phyloP scores from a whole-genome alignment of 2,113 vertebrate genomes.

The Cyprinodon brontotheroides region DNA sequence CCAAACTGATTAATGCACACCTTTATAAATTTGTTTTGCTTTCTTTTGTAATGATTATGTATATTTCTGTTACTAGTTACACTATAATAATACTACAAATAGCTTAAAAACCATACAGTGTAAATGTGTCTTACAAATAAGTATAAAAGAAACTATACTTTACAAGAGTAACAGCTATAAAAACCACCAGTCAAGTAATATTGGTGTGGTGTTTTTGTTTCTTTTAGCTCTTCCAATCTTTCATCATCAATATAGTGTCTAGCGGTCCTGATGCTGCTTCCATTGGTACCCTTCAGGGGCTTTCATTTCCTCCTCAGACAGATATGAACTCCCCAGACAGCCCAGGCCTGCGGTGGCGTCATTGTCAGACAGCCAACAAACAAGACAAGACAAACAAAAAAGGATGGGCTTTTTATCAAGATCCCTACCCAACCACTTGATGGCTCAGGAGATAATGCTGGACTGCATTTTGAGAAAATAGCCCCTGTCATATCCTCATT shows the following conservation, averaged over 20 bases:
- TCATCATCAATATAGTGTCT: conserved; percentile 64
- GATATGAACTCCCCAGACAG: conserved; percentile 68
- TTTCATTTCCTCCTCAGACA: conserved; percentile 71
- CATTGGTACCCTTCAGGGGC: conserved; percentile 49
- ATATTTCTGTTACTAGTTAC: background rate
- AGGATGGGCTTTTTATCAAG: conserved; percentile 36
- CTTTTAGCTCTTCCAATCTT: conserved; percentile 50
- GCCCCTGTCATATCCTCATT: conserved; percentile 29
- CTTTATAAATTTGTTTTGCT: background rate
- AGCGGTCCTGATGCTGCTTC: conserved; percentile 33
- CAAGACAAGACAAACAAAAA: conserved; percentile 49
- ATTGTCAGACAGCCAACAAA: conserved; percentile 51
- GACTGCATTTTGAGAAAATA: conserved; percentile 17
- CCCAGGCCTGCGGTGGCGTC: conserved; percentile 12
- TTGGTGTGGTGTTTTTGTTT: background rate
- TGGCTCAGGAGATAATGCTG: conserved; percentile 31
- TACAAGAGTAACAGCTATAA: background rate
- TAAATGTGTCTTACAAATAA: background rate
- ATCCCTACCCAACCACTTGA: conserved; percentile 38
- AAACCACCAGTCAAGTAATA: conserved; percentile 16
- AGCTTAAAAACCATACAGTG: background rate
- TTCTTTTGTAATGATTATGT: too few relatives aligned
- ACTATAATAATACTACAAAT: background rate
- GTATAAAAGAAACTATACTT: conserved; percentile 18
- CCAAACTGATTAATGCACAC: background rate